A percentile compares a stretch with the other conserved stretches of the same genome.
Evolutionary conservation across 2,113 vertebrate species (phyloP).

Genomic region (Boleophthalmus pectinirostris): DNA sequence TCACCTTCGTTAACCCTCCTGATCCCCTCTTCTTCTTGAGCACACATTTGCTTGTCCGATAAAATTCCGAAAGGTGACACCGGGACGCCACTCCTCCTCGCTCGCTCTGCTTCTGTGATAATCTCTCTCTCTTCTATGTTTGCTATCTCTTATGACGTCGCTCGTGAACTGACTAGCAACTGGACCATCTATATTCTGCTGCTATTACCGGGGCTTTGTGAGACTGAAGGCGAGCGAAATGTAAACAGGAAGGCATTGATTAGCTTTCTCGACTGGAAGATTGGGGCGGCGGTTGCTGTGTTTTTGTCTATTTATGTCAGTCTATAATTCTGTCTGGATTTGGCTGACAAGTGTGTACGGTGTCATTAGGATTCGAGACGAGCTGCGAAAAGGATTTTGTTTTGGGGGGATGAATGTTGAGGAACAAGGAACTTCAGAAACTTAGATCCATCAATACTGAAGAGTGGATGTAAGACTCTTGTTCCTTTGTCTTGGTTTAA

Average conservation of each 20-base stretch:
- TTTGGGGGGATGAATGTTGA: conserved; percentile 43
- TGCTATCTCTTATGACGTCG: conserved; percentile 52
- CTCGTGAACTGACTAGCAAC: conserved; percentile 57
- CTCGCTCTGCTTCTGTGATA: conserved; percentile 20
- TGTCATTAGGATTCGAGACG: conserved; percentile 36
- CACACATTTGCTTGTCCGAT: conserved; percentile 27
- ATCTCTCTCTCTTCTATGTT: conserved; percentile 38
- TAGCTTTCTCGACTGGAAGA: conserved; percentile 39
- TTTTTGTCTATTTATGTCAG: conserved; percentile 26
- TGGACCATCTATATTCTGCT: conserved; percentile 55
- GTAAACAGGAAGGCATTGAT: conserved; percentile 61
- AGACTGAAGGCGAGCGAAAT: conserved; percentile 56
- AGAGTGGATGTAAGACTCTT: conserved; percentile 2
- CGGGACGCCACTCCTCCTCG: conserved; percentile 25
- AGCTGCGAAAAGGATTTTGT: conserved; percentile 42
- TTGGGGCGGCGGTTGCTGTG: conserved; percentile 21
- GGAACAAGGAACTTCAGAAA: conserved; percentile 27
- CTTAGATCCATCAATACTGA: conserved; percentile 21
- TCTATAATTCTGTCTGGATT: conserved; percentile 24
- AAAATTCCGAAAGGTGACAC: conserved; percentile 49
- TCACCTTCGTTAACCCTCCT: conserved; percentile 44
- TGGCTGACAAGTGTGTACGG: conserved; percentile 17
- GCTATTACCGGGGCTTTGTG: conserved; percentile 53
- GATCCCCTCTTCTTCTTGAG: conserved; percentile 25
- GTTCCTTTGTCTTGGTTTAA: conserved; percentile 9